Base-by-base conservation (phyloP, 2,113 vertebrate genomes). In the Charadrius vociferus region DNA sequence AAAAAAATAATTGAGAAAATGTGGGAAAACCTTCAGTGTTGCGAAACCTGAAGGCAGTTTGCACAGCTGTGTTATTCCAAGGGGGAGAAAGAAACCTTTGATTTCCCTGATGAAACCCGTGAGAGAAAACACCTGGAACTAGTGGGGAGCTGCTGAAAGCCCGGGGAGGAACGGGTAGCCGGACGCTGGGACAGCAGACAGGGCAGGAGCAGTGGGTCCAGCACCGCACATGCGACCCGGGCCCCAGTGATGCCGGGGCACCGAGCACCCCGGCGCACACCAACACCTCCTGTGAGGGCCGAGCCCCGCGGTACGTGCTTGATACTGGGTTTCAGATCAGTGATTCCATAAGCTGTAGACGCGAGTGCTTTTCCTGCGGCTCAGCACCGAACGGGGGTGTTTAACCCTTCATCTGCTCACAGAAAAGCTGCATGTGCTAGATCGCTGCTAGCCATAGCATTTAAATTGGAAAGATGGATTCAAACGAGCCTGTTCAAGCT, bases 161-260 rank as follows among this genome's bases (percentile, higher is more conserved):
- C 49, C 1, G 9, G 36, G 30, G 6, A 6, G 8, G 7, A 21
- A 24, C 34, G 32, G 20, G 19, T 30, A 58, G 55, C 5, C 45
- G 8, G 8, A 17, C 15, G 45, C 45, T 45, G 34, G 55, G 45
- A 18, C 17, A 45, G 45, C n/a, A n/a, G 55, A n/a, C 65, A 63
- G 36, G 26, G 47, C 55, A n/a, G 30, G 22, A n/a, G 72, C 56
- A n/a, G 49, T 1, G 11, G 23, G 22, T 34, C 53, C 4, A 1
- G 72, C 59, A 55, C 22, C 1, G 1, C 1, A 1, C 67, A 10
- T 1, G 10, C 16, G 21, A 16, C 41, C 21, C 16, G 1, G 47
- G 37, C 22, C 16, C 58, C 50, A 14, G 78, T 3, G 1, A 47
- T 20, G 21, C 32, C 2, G 1, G 24, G 29, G 30, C 19, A 14